Base-by-base conservation (phyloP, 2,888 invertebrate species). In the Oscheius sp. region DNA sequence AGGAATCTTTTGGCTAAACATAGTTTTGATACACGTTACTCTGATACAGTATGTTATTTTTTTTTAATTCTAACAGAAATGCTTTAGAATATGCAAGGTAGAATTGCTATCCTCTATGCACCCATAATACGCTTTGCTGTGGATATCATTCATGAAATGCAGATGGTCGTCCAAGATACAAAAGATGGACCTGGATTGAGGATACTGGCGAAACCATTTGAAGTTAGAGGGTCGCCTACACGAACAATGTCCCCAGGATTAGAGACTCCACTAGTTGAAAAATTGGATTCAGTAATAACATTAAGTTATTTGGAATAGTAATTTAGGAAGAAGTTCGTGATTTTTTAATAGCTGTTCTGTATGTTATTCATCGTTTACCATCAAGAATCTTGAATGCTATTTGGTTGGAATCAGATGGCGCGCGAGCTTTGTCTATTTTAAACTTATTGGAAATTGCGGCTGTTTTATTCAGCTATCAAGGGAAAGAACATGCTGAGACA, bases 1-100 rank as follows among this genome's bases (percentile, higher is more conserved):
- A 92, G 95, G 75, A 94, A 95, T 89, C 90, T 96, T 76, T 90
- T 98, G 82, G 95, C 95, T 9, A 98, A 98, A 89, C 97, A 98
- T 89, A 94, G 96, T 87, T 92, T 95, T 87, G 97, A 98, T 89
- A 94, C 95, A 89, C 91, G 97, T 74, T 95, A 95, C 89, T 92
- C 93, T 83, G 92, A 92, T 83, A 92, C 93, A 88, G 93, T 93
- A 84, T 75, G 84, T 76, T n/a, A 18, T 18, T 7, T 55, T n/a
- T 35, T 35, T 35, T 35, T 3, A 9, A 35, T 49, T 23, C 13
- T 68, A 9, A 9, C 41, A 29, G 25, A 16, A n/a, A n/a, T n/a
- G n/a, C n/a, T n/a, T n/a, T 70, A 86, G 86, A 81, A 78, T 25
- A 84, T 81, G 7, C 86, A 85, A 79, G 80, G 84, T 27, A 91